Evolutionary conservation across 2,888 invertebrate species (phyloP), one percentile per base, ranked within the genome.

Genomic region (Abrostola tripartita): DNA sequence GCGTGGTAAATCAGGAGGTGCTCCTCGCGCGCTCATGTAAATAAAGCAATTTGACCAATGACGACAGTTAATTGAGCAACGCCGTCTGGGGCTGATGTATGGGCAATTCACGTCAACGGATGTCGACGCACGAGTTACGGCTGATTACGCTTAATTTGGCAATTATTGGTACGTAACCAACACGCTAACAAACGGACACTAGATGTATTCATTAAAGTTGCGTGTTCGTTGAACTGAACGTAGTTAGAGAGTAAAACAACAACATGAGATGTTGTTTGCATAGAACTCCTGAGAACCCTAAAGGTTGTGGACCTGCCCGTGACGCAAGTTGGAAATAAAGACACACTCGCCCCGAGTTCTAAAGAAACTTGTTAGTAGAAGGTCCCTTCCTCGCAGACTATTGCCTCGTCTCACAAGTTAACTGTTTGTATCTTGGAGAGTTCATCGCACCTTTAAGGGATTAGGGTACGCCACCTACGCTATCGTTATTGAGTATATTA

Each of bases 21-120:
- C 78, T 76, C 82, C 85, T 85, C 85, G 83, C 86, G 82, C 83
- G 84, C 81, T 79, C 82, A 84, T 81, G 84, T 82, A 90, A 90
- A 92, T 91, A 88, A 90, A 92, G 91, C 85, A 87, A 92, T 91
- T 86, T 84, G 81, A 83, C 78, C 81, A 83, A 81, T 68, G 76
- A 62, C 76, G 81, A 76, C 80, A 75, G 74, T 55, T 84, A 84
- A 86, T 85, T 86, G 85, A 83, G 81, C 76, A 73, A 76, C 79
- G 68, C 63, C 66, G 82, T 79, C 78, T 74, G 71, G 62, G 70
- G 61, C 64, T 85, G 82, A 83, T 81, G 72, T 81, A 87, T 78
- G 73, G 64, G 56, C 74, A 69, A 74, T 75, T 76, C 79, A 81
- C 82, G 83, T 83, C 85, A 83, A 24, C 44, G 55, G 10, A 68